Conservation (phyloP, 2,797 vertebrate genomes). For the Clamator glandarius region DNA sequence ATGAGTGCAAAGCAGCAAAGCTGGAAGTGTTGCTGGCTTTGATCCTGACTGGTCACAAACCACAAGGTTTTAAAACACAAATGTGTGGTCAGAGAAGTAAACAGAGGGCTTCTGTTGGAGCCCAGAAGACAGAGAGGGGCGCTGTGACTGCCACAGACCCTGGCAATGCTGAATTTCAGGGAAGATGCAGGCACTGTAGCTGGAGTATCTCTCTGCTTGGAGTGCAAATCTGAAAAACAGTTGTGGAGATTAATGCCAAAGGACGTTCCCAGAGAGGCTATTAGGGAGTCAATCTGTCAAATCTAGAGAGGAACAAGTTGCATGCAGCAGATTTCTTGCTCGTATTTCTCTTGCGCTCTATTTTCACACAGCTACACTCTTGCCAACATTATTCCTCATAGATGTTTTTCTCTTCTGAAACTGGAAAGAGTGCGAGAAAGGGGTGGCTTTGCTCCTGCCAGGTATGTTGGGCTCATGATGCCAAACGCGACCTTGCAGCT, state of each 20-base stretch:
- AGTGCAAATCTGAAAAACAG: neutral
- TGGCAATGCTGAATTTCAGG: rapidly evolving
- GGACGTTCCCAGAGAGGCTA: neutral
- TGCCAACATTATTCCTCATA: neutral
- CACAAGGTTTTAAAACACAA: neutral
- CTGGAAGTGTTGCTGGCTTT: neutral
- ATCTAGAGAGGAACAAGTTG: neutral
- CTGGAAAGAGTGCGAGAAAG: neutral
- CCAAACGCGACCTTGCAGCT: neutral
- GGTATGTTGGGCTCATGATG: neutral
- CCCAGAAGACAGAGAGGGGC: neutral
- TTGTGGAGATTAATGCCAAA: neutral
- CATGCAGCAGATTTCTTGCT: neutral
- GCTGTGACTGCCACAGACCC: neutral
- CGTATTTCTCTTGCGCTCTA: rapidly evolving
- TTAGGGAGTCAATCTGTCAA: neutral
- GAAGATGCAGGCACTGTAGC: neutral
- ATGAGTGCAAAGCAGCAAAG: neutral
- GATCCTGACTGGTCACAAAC: neutral
- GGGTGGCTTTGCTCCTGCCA: neutral
- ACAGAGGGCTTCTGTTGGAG: neutral
- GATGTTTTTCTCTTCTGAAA: neutral
- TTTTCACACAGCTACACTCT: neutral
- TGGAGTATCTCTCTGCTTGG: neutral
- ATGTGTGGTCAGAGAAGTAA: neutral